Evolutionary conservation across 2,113 vertebrate genomes (phyloP).

Genomic region (Perca schrenkii): DNA sequence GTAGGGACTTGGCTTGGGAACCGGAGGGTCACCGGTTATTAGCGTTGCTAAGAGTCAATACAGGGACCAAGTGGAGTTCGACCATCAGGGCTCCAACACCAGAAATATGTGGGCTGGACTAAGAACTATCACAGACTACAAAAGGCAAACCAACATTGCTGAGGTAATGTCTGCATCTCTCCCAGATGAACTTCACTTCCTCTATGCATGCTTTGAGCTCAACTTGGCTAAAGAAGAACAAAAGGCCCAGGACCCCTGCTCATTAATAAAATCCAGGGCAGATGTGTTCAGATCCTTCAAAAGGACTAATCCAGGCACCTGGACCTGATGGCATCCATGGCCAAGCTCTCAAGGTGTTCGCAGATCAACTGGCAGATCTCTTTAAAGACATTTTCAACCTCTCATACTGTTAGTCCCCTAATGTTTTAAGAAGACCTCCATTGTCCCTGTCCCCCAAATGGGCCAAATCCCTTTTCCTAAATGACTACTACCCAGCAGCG

Average conservation of each 20-base stretch:
- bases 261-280: not conserved
- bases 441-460: no score
- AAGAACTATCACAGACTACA: not conserved
- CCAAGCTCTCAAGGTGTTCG: not conserved
- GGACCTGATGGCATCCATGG: not conserved
- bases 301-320: not conserved
- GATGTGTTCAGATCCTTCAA: not conserved
- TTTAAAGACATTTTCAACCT: not conserved
- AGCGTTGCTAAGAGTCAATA: not conserved
- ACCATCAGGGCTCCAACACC: not conserved
- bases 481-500: no score
- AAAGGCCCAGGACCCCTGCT: not conserved
- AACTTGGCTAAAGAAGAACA: not conserved
- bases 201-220: not conserved
- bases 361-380: not conserved
- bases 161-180: not conserved
- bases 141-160: not conserved
- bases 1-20: no score
- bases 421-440: no score
- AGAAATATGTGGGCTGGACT: not conserved
- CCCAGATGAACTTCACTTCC: not conserved
- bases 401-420: no score
- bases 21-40: not conserved
- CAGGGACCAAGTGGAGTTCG: not conserved
- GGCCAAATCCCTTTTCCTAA: no score